Base-by-base conservation (phyloP, 2,888 invertebrate species). In the Caenorhabditis wallacei region DNA sequence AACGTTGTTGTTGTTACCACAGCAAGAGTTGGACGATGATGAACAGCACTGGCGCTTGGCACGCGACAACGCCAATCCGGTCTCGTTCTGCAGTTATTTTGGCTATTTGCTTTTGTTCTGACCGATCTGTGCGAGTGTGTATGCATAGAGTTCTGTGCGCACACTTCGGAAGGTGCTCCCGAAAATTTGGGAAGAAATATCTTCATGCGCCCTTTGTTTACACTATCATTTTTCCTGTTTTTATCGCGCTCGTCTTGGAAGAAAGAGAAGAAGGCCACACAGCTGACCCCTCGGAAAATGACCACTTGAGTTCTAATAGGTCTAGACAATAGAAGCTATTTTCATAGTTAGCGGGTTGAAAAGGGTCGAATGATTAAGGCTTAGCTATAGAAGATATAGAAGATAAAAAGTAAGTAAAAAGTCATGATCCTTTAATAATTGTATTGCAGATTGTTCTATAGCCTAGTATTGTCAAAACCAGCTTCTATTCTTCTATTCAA, bases 21-120 rank as follows among this genome's bases (percentile, higher is more conserved):
- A 88, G 80, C 86, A 87, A 35, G 80, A 81, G 71, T 84, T 85
- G 53, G 87, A 84, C n/a, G 76, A 70, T 8, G 84, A 80, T 40
- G 82, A 81, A 71, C 88, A 88, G 76, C 88, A 88, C 64, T 88
- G 88, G 59, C 88, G 78, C 84, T 88, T 88, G 80, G 88, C 87
- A 81, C 88, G 86, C 68, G 85, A 85, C 56, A 81, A 53, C 51
- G 75, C 75, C 68, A 81, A 54, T 69, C 81, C 81, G 81, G 81
- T 81, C 54, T 81, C 81, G 81, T 81, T 81, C 80, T 80, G 80
- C 51, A 80, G 68, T 56, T 76, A 68, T 76, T 66, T 76, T 51
- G 40, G 66, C 54, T 64, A 35, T 43, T 37, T 54, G 24, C 35
- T 26, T 24, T 35, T 43, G 40, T 40, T 40, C 18, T 48, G 48